Conservation (phyloP, 2,113 vertebrate genomes). For the Chloropsis cyanopogon region DNA sequence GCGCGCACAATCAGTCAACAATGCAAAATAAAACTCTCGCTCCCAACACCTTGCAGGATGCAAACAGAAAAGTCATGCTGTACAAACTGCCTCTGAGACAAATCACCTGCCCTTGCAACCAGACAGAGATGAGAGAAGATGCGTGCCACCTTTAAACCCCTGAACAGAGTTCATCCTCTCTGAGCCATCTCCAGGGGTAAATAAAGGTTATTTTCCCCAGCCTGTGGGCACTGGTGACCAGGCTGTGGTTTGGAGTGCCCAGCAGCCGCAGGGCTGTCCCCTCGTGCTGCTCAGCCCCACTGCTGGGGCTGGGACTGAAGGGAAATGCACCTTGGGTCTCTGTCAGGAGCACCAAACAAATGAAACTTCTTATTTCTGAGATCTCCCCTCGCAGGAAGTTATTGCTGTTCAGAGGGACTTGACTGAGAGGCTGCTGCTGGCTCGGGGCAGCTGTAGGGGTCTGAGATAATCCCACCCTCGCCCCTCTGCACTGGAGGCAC, state of each 20-base stretch:
- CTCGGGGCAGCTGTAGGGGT: neutral
- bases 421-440: neutral
- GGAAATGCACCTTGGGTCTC: neutral
- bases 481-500: neutral
- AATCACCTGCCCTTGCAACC: neutral
- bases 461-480: neutral
- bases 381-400: fast-evolving
- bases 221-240: neutral
- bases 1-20: neutral
- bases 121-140: neutral
- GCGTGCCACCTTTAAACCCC: neutral
- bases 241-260: neutral
- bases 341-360: no score
- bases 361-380: neutral
- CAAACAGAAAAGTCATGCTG: neutral
- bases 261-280: neutral
- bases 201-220: neutral
- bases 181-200: neutral
- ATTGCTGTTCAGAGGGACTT: fast-evolving
- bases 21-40: neutral
- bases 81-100: neutral
- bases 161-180: neutral
- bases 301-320: fast-evolving
- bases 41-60: neutral
- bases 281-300: neutral